These are phyloP conservation scores for Centruroides vittatus DNA, from an alignment of 1,140 invertebrate species.

Conservation along the genomic window DNA sequence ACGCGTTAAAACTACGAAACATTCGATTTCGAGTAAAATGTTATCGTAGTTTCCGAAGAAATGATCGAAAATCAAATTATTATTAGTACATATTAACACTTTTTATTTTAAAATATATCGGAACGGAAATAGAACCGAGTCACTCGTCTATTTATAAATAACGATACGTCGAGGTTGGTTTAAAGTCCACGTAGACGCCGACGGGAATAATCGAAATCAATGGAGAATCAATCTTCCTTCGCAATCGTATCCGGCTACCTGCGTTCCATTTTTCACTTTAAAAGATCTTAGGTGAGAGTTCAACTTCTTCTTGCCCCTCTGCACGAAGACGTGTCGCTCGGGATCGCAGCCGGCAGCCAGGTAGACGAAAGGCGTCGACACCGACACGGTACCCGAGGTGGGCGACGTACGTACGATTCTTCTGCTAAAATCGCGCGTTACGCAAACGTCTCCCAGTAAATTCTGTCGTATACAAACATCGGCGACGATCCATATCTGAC, in stretches of 20 bases:
- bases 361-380: constrained; percentile 65
- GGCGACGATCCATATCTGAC: constrained; percentile 12
- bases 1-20: no score
- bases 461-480: constrained; percentile 10
- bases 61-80: no score
- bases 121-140: no score
- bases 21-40: no score
- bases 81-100: no score
- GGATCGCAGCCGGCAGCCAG: constrained; percentile 67
- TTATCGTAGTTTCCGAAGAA: no score
- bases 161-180: no score
- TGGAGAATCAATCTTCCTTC: constrained; percentile 64
- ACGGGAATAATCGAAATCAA: no score
- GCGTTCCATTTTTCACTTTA: constrained; percentile 69
- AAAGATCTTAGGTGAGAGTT: constrained; percentile 63
- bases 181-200: no score
- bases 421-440: constrained; percentile 1
- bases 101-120: no score
- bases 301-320: constrained; percentile 65
- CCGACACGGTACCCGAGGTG: constrained; percentile 54
- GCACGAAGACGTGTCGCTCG: constrained; percentile 65
- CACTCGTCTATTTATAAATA: no score
- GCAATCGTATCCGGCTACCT: constrained; percentile 72
- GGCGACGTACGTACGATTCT: constrained; percentile 44
- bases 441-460: constrained; percentile 9